These are phyloP conservation scores for Dendropsophus ebraccatus DNA, from an alignment of 2,113 vertebrate species.

Conservation along the genomic window DNA sequence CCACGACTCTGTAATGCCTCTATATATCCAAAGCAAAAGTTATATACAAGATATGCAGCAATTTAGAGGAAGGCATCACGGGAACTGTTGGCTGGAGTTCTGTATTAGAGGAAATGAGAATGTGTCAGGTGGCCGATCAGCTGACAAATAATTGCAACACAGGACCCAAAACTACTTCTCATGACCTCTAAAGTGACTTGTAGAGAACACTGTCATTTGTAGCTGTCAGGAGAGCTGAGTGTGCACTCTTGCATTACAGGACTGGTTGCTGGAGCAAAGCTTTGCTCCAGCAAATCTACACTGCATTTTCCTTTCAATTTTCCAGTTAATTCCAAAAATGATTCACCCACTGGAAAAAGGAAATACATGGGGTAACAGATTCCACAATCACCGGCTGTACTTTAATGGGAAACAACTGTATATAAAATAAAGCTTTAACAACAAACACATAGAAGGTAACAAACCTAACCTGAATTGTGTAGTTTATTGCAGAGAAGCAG, in stretches of 20 bases:
- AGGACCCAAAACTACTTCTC: constrained; percentile 33
- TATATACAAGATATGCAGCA: background rate
- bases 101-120: constrained; percentile 59
- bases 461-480: no score
- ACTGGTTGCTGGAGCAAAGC: background rate
- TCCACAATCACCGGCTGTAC: no score
- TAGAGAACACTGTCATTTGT: constrained; percentile 12
- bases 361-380: background rate
- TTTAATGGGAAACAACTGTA: background rate
- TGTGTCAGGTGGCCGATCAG: constrained; percentile 53
- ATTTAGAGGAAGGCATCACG: background rate
- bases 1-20: background rate
- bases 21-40: background rate
- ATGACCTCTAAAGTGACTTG: constrained; percentile 48
- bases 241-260: constrained; percentile 34
- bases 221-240: constrained; percentile 16
- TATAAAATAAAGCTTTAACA: background rate
- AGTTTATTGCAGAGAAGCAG: no score
- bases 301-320: background rate
- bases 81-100: background rate
- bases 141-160: constrained; percentile 58
- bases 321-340: background rate
- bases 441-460: background rate
- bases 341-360: background rate
- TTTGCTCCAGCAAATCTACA: background rate